phyloP scores from a whole-genome alignment of 2,888 invertebrate species.

The Habroteleia sp. region DNA sequence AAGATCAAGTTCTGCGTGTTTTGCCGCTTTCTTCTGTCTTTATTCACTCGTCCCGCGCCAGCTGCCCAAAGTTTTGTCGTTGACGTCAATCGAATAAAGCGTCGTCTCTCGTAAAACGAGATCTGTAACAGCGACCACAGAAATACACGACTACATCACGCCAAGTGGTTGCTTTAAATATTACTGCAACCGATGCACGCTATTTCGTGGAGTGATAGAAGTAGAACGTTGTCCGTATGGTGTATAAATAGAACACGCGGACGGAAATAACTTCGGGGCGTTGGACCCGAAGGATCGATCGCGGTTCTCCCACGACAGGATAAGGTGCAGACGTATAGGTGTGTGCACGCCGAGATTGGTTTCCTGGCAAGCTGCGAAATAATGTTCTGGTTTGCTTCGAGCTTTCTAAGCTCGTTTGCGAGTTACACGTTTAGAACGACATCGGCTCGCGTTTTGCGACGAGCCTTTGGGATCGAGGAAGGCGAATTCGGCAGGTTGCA shows the following conservation, averaged over 20 bases:
- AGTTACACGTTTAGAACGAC: conserved; percentile 1
- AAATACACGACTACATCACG: conserved; percentile 70
- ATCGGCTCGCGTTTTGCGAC: too few species aligned
- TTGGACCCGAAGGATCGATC: conserved; percentile 76
- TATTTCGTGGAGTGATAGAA: conserved; percentile 71
- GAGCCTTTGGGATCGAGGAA: too few species aligned
- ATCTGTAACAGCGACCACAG: conserved; percentile 66
- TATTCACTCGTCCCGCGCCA: conserved; percentile 39
- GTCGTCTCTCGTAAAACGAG: conserved; percentile 70
- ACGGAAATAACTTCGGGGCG: conserved; percentile 75
- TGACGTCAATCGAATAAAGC: conserved; percentile 73
- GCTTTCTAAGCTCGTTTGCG: conserved; percentile 15
- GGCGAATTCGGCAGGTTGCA: too few species aligned
- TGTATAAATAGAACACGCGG: conserved; percentile 74
- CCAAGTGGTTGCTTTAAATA: conserved; percentile 69
- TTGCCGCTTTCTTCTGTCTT: conserved; percentile 25
- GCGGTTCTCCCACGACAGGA: conserved; percentile 38
- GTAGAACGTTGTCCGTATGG: conserved; percentile 77
- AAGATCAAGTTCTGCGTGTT: conserved; percentile 64
- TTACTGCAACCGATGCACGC: conserved; percentile 68
- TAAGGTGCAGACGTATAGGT: conserved; percentile 38
- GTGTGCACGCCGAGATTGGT: conserved; percentile 17
- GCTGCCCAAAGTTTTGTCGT: conserved; percentile 57
- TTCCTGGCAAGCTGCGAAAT: conserved; percentile 18
- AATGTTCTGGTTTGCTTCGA: conserved; percentile 18